phyloP scores from a whole-genome alignment of 2,797 vertebrate species.

The Perodicticus potto region DNA sequence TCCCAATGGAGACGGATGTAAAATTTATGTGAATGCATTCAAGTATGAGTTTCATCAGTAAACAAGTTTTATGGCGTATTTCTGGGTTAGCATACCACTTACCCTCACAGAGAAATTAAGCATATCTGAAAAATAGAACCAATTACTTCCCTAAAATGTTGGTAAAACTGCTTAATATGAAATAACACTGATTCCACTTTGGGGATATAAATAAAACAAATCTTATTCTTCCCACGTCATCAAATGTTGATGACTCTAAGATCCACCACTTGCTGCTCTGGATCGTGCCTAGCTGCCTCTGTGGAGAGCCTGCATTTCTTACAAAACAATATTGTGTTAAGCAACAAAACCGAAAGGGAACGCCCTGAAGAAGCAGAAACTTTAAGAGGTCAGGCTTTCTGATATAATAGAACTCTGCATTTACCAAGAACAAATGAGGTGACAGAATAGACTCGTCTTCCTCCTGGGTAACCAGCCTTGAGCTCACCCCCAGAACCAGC shows the following conservation, averaged over 20 bases:
- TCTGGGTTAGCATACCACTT: background rate
- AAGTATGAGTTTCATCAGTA: background rate
- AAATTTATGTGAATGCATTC: background rate
- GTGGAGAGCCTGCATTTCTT: background rate
- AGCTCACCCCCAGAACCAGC: background rate
- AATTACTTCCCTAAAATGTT: background rate
- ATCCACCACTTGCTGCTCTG: no score
- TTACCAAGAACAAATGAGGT: background rate
- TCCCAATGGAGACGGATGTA: background rate
- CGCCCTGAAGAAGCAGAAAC: background rate
- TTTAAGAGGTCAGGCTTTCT: background rate
- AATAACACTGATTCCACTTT: background rate
- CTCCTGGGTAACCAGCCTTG: background rate
- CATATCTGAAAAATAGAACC: background rate
- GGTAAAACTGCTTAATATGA: background rate
- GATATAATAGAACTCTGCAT: background rate
- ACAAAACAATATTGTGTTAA: background rate
- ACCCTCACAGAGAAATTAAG: rapidly evolving
- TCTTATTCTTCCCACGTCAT: background rate
- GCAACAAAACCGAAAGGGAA: background rate
- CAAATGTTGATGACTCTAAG: background rate
- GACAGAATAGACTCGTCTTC: rapidly evolving
- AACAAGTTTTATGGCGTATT: background rate
- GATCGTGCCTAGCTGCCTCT: background rate
- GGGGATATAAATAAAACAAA: background rate